Percentiles rank a stretch among this genome's conserved stretches.
These are phyloP conservation scores for Coreoperca whiteheadi DNA, from an alignment of 2,113 vertebrate species.

Conservation along the genomic window DNA sequence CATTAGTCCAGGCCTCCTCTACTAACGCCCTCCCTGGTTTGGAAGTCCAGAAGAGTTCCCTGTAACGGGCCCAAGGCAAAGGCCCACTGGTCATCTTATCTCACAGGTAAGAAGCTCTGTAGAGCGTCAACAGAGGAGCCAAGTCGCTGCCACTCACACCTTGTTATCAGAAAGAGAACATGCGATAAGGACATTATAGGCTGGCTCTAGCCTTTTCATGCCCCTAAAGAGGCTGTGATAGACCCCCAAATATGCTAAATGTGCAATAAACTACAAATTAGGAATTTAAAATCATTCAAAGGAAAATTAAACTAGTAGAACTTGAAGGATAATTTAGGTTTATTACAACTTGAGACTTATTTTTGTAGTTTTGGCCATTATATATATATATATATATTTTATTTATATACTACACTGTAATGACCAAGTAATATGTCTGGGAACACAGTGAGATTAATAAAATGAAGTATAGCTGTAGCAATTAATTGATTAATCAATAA, in stretches of 20 bases:
- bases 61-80: conserved; percentile 12
- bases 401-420: too few relatives aligned
- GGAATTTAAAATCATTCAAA: not conserved
- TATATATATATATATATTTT: too few relatives aligned
- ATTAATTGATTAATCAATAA: not conserved
- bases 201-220: not conserved
- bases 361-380: too few relatives aligned
- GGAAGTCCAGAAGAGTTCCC: conserved; percentile 12
- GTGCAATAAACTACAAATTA: not conserved
- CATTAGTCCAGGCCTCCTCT: conserved; percentile 44
- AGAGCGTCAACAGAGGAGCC: not conserved
- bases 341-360: too few relatives aligned
- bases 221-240: not conserved
- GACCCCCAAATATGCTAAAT: too few relatives aligned
- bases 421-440: too few relatives aligned
- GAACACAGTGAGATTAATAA: too few relatives aligned
- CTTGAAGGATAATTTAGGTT: too few relatives aligned
- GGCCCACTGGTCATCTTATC: not conserved
- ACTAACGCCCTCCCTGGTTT: conserved; percentile 22
- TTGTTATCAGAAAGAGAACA: not conserved
- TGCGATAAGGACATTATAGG: too few relatives aligned
- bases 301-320: not conserved
- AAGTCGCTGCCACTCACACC: not conserved
- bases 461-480: not conserved
- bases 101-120: conserved; percentile 26